These are phyloP conservation scores for Dromas ardeola DNA, from an alignment of 2,113 vertebrate species.

Conservation along the genomic window DNA sequence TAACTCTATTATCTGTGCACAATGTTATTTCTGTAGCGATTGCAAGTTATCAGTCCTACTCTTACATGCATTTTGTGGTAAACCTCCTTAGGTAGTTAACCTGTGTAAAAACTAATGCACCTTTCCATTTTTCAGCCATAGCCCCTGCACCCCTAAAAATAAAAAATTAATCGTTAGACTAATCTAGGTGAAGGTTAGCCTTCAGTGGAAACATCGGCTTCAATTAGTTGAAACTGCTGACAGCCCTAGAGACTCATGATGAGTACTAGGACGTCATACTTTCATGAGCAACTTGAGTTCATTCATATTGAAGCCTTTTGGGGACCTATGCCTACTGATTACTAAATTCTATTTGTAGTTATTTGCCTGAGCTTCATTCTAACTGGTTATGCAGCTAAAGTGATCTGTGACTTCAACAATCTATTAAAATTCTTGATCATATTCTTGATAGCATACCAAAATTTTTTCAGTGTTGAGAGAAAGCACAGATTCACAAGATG, in stretches of 20 bases:
- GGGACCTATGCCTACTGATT: background rate
- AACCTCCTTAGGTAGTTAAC: background rate
- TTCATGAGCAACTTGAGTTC: background rate
- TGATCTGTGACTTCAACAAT: background rate
- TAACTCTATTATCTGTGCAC: background rate
- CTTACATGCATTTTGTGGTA: background rate
- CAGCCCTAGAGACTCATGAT: background rate
- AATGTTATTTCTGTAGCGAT: background rate
- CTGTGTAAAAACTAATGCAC: background rate
- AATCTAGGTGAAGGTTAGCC: background rate
- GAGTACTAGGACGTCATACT: background rate
- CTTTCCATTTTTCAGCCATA: background rate
- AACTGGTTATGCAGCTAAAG: background rate
- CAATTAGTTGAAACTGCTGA: background rate
- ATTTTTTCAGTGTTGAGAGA: constrained; percentile 95
- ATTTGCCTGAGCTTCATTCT: background rate
- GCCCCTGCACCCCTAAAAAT: background rate
- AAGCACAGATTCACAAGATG: constrained; percentile 88
- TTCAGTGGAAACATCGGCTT: background rate
- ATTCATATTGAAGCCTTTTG: background rate
- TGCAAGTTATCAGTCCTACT: background rate
- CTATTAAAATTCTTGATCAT: background rate
- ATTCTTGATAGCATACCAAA: constrained; percentile 78
- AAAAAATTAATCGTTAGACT: background rate
- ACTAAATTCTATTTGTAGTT: background rate